Base-by-base conservation (phyloP, 2,113 vertebrate genomes). In the Bubalus kerabau region DNA sequence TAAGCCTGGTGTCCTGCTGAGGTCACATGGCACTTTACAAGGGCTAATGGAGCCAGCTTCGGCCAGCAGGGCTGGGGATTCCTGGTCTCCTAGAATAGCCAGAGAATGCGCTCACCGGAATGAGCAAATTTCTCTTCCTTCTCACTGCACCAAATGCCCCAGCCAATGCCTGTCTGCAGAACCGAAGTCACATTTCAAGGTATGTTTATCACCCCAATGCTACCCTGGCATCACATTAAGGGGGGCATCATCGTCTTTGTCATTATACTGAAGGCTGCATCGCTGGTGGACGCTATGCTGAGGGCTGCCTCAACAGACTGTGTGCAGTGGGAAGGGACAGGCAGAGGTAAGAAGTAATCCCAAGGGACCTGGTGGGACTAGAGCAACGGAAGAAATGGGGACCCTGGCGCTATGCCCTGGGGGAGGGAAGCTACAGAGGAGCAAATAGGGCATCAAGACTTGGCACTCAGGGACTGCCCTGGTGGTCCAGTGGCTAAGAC, bases 1-100 rank as follows among this genome's bases (percentile, higher is more conserved):
- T 90, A 92, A 97, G 90, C 60, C 50, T 32, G 50, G 36, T 86
- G 90, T 94, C 90, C 90, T 50, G 92, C 91, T 78, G 90, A 87
- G 96, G 95, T 96, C 93, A 97, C 87, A 9, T 43, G 84, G 90
- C 57, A 26, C 60, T 92, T 23, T 30, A 67, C 56, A 52, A 97
- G 93, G 67, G 91, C 90, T 96, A 91, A 83, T 24, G 64, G 91
- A 97, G 67, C 87, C 71, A 87, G 92, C 83, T 59, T 36, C 13
- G 4, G 46, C 67, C 94, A 74, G 59, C 71, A 50, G 52, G 59
- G 16, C 17, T 48, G 40, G 78, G 92, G 78, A 95, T 43, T 52
- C 97, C 95, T 93, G 64, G 64, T 15, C 19, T 85, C 94, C 57
- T 24, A 26, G 81, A 74, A 57, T 12, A 90, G 86, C 89, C 59